Conservation (phyloP, 2,797 vertebrate species). For the Siniperca undulata region DNA sequence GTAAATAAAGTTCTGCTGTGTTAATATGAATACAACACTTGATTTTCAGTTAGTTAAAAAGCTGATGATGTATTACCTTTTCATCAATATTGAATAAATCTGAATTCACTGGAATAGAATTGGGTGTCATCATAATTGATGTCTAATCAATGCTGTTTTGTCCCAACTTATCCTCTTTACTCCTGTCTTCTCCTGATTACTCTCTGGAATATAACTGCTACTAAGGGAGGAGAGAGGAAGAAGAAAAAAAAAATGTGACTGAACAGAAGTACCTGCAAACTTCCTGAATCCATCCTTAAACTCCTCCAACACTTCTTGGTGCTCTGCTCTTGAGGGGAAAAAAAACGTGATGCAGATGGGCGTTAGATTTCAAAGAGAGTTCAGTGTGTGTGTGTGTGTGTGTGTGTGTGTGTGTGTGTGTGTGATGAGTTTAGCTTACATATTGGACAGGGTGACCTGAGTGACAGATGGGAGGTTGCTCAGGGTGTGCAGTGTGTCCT, state of each 20-base stretch:
- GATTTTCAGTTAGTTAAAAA: neutral
- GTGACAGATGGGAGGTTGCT: constrained; percentile 87
- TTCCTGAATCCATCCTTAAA: constrained; percentile 92
- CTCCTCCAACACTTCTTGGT: constrained; percentile 93
- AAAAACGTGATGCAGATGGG: neutral
- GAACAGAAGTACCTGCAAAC: constrained; percentile 90
- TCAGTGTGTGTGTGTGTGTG: neutral
- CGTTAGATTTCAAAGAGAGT: neutral
- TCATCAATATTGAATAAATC: constrained; percentile 14
- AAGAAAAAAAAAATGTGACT: neutral
- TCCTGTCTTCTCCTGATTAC: neutral
- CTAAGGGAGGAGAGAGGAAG: neutral
- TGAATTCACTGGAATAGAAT: neutral
- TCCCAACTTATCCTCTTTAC: neutral
- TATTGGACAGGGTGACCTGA: constrained; percentile 88
- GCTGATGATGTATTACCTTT: constrained; percentile 4
- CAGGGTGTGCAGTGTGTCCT: constrained; percentile 88
- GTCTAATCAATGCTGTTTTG: neutral
- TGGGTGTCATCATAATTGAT: neutral
- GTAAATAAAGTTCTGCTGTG: neutral
- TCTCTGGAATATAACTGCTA: neutral
- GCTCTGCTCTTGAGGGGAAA: constrained; percentile 87
- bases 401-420: too few species aligned
- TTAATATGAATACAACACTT: neutral
- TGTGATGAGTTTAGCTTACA: constrained; percentile 85